phyloP scores from a whole-genome alignment of 2,113 vertebrate genomes.

The Callithrix jacchus region DNA sequence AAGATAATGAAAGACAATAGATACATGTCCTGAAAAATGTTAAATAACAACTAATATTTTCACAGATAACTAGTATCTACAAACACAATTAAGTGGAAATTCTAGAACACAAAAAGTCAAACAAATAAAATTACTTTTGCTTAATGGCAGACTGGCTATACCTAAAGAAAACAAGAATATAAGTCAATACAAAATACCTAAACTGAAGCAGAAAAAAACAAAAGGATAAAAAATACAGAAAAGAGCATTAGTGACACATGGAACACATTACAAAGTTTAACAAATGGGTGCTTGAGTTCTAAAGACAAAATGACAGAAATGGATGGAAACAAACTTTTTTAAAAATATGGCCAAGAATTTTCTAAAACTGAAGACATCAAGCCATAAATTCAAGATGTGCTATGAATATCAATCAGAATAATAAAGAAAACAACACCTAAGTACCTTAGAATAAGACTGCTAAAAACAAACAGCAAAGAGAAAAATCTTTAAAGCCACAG shows the following conservation, averaged over 20 bases:
- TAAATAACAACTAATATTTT: conserved; percentile 6
- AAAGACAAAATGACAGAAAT: background rate
- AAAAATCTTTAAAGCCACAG: conserved; percentile 17
- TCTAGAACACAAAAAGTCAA: background rate
- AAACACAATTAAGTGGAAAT: conserved; percentile 49
- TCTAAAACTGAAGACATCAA: background rate
- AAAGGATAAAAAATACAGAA: background rate
- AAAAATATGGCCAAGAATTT: background rate
- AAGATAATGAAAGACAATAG: conserved; percentile 7
- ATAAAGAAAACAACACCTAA: background rate
- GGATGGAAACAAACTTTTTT: background rate
- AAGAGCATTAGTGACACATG: background rate
- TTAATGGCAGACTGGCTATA: background rate
- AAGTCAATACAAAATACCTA: conserved; percentile 6
- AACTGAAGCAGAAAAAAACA: background rate
- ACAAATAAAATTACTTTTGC: conserved; percentile 21
- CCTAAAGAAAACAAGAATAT: background rate
- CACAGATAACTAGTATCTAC: background rate
- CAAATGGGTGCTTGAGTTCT: background rate
- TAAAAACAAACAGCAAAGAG: conserved; percentile 22
- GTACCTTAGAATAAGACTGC: background rate
- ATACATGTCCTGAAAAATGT: background rate
- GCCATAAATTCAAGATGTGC: background rate
- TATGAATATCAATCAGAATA: background rate
- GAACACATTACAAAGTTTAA: background rate